Evolutionary conservation across 2,113 vertebrate genomes (phyloP).

Genomic region (Cyphomyrus plagiostoma): DNA sequence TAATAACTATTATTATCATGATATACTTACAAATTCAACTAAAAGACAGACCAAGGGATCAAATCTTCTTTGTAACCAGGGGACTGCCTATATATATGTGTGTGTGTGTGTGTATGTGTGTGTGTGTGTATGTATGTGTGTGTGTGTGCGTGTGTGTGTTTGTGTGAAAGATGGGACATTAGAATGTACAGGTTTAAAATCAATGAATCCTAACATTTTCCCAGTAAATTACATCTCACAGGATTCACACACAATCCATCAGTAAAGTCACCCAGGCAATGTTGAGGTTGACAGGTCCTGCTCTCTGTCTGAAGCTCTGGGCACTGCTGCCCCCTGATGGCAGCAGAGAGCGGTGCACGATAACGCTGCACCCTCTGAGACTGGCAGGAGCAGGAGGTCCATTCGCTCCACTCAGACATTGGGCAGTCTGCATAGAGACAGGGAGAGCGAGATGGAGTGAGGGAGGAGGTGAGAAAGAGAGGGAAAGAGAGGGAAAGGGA

Average conservation of each 20-base stretch:
- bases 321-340: slow-evolving; percentile 59
- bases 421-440: slow-evolving; percentile 50
- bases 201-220: background rate
- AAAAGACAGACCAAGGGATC: background rate
- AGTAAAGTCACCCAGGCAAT: slow-evolving; percentile 56
- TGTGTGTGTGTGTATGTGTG: too few relatives aligned
- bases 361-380: slow-evolving; percentile 65
- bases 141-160: background rate
- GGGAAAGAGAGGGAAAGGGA: background rate
- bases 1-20: background rate
- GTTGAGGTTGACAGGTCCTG: slow-evolving; percentile 49
- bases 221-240: background rate
- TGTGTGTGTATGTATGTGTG: too few relatives aligned
- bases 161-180: background rate
- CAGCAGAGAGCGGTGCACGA: slow-evolving; percentile 52
- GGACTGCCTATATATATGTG: background rate
- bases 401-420: slow-evolving; percentile 68
- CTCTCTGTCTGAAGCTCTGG: slow-evolving; percentile 59
- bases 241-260: background rate
- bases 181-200: background rate
- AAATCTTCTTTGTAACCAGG: background rate
- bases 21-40: background rate
- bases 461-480: background rate
- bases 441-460: background rate
- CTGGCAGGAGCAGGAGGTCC: slow-evolving; percentile 65